Percentiles rank a stretch among this genome's conserved stretches.
Conservation (phyloP, 2,888 invertebrate genomes). For the Clanis bilineata region DNA sequence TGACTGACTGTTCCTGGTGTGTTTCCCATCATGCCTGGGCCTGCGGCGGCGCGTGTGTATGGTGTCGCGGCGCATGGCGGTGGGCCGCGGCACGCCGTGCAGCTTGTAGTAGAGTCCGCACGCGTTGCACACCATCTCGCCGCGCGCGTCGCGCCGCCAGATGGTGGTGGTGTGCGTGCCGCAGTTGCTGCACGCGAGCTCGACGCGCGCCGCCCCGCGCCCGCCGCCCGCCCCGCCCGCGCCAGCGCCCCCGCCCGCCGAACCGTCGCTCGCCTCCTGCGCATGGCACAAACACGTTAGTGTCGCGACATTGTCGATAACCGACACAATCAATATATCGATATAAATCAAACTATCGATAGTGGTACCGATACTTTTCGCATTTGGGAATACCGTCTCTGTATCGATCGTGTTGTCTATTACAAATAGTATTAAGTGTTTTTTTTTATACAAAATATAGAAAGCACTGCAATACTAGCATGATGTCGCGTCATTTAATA, state of each 20-base stretch:
- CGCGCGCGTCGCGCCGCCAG: constrained; percentile 97
- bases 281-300: too few relatives aligned
- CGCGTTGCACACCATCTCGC: constrained; percentile 99
- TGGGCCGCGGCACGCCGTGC: constrained; percentile 95
- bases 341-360: too few relatives aligned
- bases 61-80: constrained; percentile 97
- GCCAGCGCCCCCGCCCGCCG: background rate
- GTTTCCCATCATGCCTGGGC: constrained; percentile 87
- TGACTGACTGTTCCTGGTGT: constrained; percentile 69
- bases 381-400: too few relatives aligned
- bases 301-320: constrained; percentile 26
- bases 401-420: too few relatives aligned
- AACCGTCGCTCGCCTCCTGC: constrained; percentile 41
- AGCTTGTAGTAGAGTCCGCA: constrained; percentile 99
- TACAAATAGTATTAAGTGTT: too few relatives aligned
- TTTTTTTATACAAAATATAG: too few relatives aligned
- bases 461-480: too few relatives aligned
- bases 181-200: constrained; percentile 97
- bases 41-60: constrained; percentile 96
- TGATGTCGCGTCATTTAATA: too few relatives aligned
- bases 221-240: constrained; percentile 32
- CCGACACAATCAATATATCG: too few relatives aligned
- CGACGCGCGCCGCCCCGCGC: constrained; percentile 82
- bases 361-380: too few relatives aligned
- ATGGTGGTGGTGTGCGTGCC: constrained; percentile 98